Evolutionary conservation across 2,797 vertebrate genomes (phyloP), one percentile per base, ranked within the genome.

Genomic region (Podarcis lilfordi): DNA sequence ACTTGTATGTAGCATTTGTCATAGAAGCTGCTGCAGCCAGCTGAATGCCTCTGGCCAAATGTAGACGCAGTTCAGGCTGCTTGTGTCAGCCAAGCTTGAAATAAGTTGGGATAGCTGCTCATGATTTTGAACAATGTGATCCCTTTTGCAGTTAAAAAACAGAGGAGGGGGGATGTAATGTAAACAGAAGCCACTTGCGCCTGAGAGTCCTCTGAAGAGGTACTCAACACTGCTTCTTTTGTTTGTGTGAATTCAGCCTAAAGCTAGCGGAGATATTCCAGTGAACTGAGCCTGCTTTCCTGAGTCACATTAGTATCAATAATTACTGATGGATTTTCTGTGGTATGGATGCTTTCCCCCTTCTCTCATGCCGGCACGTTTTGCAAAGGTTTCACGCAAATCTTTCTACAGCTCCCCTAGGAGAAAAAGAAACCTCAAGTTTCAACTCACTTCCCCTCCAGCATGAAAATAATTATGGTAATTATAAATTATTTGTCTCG

Each of bases 391-490:
- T 55, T 87, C 74, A 84, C 45, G 8, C 1, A 89, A 81, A 82
- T 88, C 13, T 89, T 89, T 84, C 37, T 80, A 0, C 50, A 79
- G 19, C 19, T 92, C 8, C 37, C 19, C 66, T 0, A 40, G 45
- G 86, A 93, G 81, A 21, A 40, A 76, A 82, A 43, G 50, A 75
- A 83, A 82, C 35, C 27, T 81, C 21, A 0, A 81, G 45, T 89
- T 92, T 61, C 77, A 90, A 43, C 27, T 32, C 35, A n/a, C 64
- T 90, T 90, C 71, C 82, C 59, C 66, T 86, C 66, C 45, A 93
- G 75, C 87, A 29, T 88, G 74, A 83, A 69, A 77, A 69, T 87
- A 81, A 76, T 89, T 64, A 61, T 87, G 25, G 76, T 91, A 40
- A 86, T 86, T 55, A 82, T 77, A 45, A 69, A 90, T 93, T 91